Conservation (phyloP, 2,113 vertebrate species). For the Channa argus region DNA sequence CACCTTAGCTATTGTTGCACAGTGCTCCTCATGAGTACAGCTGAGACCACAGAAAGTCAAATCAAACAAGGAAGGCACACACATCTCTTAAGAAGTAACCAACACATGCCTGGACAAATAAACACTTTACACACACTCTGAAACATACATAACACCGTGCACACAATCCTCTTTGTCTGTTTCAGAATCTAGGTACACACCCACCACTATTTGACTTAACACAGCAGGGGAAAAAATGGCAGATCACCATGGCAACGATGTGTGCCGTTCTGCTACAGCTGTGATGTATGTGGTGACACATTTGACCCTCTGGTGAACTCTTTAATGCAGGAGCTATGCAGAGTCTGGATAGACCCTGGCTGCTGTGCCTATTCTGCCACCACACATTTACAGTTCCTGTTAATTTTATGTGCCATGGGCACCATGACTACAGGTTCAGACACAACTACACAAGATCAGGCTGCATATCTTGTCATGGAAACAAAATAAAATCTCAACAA, state of each 20-base stretch:
- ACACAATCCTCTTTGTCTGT: conserved; percentile 68
- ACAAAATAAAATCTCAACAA: conserved; percentile 18
- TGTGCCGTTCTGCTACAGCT: conserved; percentile 80
- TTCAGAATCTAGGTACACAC: conserved; percentile 61
- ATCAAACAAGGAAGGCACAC: conserved; percentile 64
- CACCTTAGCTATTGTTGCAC: conserved; percentile 70
- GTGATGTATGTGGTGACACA: conserved; percentile 84
- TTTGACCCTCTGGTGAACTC: conserved; percentile 81
- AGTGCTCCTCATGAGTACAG: conserved; percentile 58
- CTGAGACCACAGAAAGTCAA: conserved; percentile 74
- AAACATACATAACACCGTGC: conserved; percentile 35
- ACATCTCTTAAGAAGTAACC: conserved; percentile 25
- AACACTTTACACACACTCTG: conserved; percentile 51
- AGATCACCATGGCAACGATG: conserved; percentile 76
- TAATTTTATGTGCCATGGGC: conserved; percentile 6
- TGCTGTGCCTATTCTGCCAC: conserved; percentile 41
- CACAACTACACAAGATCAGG: conserved; percentile 18
- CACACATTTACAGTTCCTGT: conserved; percentile 19
- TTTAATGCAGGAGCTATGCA: conserved; percentile 54
- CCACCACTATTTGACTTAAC: conserved; percentile 75
- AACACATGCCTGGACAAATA: conserved; percentile 60
- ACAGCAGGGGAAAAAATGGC: conserved; percentile 66
- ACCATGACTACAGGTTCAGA: conserved; percentile 38
- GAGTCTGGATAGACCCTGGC: conserved; percentile 36
- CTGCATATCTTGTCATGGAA: conserved; percentile 35